phyloP scores from a whole-genome alignment of 2,113 vertebrate genomes.

The Dascyllus trimaculatus region DNA sequence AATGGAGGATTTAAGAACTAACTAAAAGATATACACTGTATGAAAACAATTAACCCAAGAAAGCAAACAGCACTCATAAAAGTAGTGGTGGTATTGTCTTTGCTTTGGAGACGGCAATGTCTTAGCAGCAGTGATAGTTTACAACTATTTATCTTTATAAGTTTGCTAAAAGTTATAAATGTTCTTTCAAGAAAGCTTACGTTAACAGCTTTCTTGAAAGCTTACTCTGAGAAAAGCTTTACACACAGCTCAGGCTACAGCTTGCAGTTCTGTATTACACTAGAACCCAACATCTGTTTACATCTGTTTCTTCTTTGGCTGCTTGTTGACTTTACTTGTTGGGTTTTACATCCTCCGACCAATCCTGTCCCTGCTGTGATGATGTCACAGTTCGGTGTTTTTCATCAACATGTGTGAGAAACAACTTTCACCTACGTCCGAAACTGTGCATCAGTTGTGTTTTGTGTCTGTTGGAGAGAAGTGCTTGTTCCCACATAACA shows the following conservation, averaged over 20 bases:
- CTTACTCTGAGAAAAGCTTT: too few species aligned
- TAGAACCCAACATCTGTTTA: background rate
- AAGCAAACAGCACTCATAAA: background rate
- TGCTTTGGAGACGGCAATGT: background rate
- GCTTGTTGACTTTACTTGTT: conserved; percentile 2
- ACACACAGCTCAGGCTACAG: background rate
- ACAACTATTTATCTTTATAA: background rate
- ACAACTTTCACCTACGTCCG: background rate
- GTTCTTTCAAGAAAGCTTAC: too few species aligned
- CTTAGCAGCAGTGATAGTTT: background rate
- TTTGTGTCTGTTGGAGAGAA: conserved; percentile 33
- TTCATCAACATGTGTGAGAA: background rate
- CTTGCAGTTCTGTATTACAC: background rate
- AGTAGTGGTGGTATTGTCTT: background rate
- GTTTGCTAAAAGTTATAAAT: too few species aligned
- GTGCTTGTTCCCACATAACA: conserved; percentile 49
- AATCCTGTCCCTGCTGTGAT: background rate
- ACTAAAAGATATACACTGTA: too few species aligned
- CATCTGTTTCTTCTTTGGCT: background rate
- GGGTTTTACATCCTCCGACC: background rate
- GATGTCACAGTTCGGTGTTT: conserved; percentile 20
- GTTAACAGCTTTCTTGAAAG: too few species aligned
- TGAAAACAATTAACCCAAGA: background rate
- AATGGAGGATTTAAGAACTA: background rate
- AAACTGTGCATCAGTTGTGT: conserved; percentile 28